phyloP scores from a whole-genome alignment of 92 coral and sea anemone species.

The Epizoanthus illoricatus region DNA sequence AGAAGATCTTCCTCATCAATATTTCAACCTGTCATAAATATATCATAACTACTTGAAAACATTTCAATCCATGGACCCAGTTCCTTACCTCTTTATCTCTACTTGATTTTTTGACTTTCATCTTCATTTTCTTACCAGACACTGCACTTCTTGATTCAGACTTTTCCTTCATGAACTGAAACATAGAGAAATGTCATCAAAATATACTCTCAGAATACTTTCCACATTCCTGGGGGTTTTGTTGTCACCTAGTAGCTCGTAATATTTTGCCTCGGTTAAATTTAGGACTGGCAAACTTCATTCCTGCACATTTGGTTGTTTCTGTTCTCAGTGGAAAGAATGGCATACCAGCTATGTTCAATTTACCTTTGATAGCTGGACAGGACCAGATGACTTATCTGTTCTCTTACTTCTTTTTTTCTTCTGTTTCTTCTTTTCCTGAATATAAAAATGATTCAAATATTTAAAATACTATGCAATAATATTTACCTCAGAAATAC shows the following conservation, averaged over 20 bases:
- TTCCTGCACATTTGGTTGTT: too few species aligned
- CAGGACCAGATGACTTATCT: slow-evolving; percentile 70
- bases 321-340: too few species aligned
- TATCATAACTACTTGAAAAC: not conserved
- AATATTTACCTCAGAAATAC: too few species aligned
- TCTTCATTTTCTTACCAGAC: slow-evolving; percentile 89
- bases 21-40: too few species aligned
- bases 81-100: slow-evolving; percentile 81
- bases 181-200: not conserved
- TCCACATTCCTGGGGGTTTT: too few species aligned
- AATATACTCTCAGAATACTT: not conserved
- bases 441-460: not conserved
- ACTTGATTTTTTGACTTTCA: slow-evolving; percentile 86
- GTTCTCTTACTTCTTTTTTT: slow-evolving; percentile 53
- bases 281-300: not conserved
- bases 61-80: not conserved
- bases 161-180: slow-evolving; percentile 87
- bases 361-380: slow-evolving; percentile 82
- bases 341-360: not conserved
- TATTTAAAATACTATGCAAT: not conserved
- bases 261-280: not conserved
- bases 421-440: slow-evolving; percentile 65
- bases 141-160: slow-evolving; percentile 70
- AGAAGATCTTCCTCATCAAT: not conserved
- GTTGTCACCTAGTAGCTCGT: too few species aligned